Evolutionary conservation across 2,797 vertebrate species (phyloP), one percentile per base, ranked within the genome.

Genomic region (Enteromius anoplus): DNA sequence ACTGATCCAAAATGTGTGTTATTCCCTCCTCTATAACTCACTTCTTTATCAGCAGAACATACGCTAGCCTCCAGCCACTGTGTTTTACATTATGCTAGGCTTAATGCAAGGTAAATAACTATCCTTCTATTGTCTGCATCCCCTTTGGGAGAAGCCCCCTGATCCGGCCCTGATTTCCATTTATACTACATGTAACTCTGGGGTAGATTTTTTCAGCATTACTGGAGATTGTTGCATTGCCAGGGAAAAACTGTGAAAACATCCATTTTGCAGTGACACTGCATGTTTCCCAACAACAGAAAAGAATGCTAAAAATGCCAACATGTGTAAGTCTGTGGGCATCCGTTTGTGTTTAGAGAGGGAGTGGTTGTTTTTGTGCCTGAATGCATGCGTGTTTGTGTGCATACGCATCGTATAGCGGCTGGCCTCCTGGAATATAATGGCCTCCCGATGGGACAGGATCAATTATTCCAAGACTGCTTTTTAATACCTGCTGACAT

Each of bases 101-200:
- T 34, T 82, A 85, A 86, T 80, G 71, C 81, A 80, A 79, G 78
- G 83, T 80, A 87, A 86, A 85, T 84, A 87, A 73, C 78, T 81
- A 89, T 83, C 70, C 69, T 81, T 88, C 78, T 78, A 68, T 80
- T 85, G 80, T 66, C 68, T 84, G 81, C 34, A 64, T 45, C 78
- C 86, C 78, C 66, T 34, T 49, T 49, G 81, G 78, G 86, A 75
- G 64, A 42, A 29, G 45, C 58, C 75, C 82, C 60, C 62, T 77
- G 66, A 84, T 87, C 73, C 78, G 85, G 64, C 53, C 78, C 83
- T 79, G 82, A 87, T 85, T 86, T 84, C 80, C 86, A 89, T 86
- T 86, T 84, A 88, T 84, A 84, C 86, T 78, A 78, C 77, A 85
- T 78, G 82, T 84, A 72, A 80, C 78, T 80, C 55, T n/a, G 19